phyloP scores from a whole-genome alignment of 2,113 vertebrate genomes.

The Ciconia stormi region DNA sequence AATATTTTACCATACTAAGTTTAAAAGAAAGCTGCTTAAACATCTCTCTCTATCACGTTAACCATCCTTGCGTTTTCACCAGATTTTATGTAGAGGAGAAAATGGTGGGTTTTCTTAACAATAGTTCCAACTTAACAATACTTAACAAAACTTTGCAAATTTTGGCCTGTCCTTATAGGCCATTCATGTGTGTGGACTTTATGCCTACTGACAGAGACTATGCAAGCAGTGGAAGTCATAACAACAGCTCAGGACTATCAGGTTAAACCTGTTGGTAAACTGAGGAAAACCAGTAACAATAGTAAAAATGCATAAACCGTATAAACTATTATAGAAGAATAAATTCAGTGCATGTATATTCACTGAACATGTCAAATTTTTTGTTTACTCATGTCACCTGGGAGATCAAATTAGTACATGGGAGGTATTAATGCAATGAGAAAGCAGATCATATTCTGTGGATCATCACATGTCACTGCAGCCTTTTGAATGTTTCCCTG shows the following conservation, averaged over 20 bases:
- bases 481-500: not conserved
- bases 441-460: not conserved
- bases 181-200: accelerated
- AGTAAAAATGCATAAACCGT: not conserved
- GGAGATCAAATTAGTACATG: not conserved
- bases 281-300: not conserved
- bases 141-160: not conserved
- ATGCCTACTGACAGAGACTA: not conserved
- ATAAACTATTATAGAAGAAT: not conserved
- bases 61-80: not conserved
- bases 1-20: not conserved
- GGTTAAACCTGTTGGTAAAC: not conserved
- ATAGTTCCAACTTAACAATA: not conserved
- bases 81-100: not conserved
- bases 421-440: not conserved
- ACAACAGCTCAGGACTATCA: not conserved
- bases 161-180: not conserved
- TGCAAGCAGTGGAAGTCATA: not conserved
- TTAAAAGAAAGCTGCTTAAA: not conserved
- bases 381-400: not conserved
- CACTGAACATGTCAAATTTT: not conserved
- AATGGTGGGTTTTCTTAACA: not conserved
- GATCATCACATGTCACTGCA: not conserved
- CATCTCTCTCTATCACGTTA: not conserved
- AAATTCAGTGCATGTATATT: not conserved